phyloP scores from a whole-genome alignment of 2,797 vertebrate genomes.

The Alcedo quadribrachys region DNA sequence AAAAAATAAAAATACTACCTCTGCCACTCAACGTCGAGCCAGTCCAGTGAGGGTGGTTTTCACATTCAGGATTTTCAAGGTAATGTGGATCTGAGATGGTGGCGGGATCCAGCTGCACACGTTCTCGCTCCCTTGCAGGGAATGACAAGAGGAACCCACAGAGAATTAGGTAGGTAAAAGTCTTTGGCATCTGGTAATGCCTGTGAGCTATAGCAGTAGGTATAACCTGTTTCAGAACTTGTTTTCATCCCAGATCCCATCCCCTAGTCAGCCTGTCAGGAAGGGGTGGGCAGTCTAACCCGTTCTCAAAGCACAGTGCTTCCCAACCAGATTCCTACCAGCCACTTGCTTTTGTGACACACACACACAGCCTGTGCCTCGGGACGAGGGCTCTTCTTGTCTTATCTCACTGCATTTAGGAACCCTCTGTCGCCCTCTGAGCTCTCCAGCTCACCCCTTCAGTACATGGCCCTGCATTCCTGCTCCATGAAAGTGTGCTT shows the following conservation, averaged over 20 bases:
- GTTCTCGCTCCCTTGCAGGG: background rate
- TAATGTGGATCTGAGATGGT: background rate
- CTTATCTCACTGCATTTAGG: background rate
- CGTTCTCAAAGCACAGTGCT: background rate
- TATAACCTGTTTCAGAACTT: background rate
- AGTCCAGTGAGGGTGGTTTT: background rate
- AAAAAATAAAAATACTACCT: conserved; percentile 77
- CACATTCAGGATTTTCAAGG: background rate
- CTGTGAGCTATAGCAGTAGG: background rate
- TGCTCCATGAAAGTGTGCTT: background rate
- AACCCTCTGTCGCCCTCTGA: background rate
- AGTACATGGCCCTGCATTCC: background rate
- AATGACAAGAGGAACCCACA: background rate
- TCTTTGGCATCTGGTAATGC: background rate
- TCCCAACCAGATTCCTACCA: background rate
- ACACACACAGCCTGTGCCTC: background rate
- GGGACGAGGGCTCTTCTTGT: background rate
- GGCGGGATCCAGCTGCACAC: background rate
- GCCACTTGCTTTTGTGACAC: background rate
- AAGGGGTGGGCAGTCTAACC: background rate
- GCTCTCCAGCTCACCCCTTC: background rate
- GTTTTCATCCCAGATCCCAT: background rate
- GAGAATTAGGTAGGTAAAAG: background rate
- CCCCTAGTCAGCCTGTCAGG: background rate
- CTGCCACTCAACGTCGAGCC: conserved; percentile 30